These are phyloP conservation scores for Galaxea fascicularis DNA, from an alignment of 92 coral and sea anemone genomes.

Conservation along the genomic window DNA sequence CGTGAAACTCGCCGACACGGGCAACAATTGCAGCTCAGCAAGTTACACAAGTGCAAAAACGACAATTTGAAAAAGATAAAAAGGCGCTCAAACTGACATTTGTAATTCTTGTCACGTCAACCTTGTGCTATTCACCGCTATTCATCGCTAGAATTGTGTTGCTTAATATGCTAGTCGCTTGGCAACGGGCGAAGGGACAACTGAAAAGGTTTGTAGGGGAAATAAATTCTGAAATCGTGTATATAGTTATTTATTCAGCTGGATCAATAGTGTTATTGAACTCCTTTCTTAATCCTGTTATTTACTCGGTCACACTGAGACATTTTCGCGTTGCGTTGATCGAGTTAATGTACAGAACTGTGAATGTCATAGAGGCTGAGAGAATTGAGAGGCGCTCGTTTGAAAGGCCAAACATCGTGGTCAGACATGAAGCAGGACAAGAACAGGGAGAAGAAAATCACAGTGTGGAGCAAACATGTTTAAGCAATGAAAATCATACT, in stretches of 20 bases:
- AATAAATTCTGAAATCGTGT: too few relatives aligned
- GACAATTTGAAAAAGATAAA: background rate
- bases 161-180: too few relatives aligned
- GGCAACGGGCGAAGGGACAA: too few relatives aligned
- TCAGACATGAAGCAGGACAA: background rate
- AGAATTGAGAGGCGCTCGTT: background rate
- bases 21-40: conserved; percentile 17
- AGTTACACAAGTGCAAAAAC: conserved; percentile 5
- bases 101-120: background rate
- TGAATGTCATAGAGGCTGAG: background rate
- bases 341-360: background rate
- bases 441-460: background rate
- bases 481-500: too few relatives aligned
- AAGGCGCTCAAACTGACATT: conserved; percentile 10
- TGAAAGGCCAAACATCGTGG: background rate
- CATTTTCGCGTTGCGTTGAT: background rate
- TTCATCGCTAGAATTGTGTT: background rate
- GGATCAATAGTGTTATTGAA: background rate
- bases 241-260: too few relatives aligned
- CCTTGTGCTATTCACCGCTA: background rate
- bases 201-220: too few relatives aligned
- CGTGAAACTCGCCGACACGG: conserved; percentile 13
- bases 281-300: background rate
- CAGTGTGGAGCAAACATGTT: too few relatives aligned
- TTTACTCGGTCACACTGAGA: background rate